Base-by-base conservation (phyloP, 1,140 invertebrate species). In the Meteorus sp. region DNA sequence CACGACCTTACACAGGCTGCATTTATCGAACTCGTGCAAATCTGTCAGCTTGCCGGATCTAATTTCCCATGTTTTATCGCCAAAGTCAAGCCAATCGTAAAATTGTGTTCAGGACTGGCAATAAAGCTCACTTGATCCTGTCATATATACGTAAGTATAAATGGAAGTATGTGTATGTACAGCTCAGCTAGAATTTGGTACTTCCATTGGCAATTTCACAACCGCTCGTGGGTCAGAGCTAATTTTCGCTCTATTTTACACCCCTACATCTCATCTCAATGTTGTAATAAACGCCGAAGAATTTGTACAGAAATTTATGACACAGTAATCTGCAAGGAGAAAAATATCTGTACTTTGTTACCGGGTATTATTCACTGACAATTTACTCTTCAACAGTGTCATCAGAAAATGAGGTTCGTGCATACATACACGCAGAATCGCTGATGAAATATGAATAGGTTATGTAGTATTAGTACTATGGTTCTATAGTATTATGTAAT, bases 31-130 rank as follows among this genome's bases (percentile, higher is more conserved):
- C 2, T 39, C 37, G 43, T 45, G 44, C 51, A 20, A 35, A n/a
- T 35, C 19, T 37, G 51, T 0, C 52, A 61, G 63, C 63, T 63
- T 62, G 54, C 59, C 56, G 37, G 60, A 29, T 65, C 72, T 73
- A 75, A 74, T 75, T 74, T 67, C 65, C 63, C 59, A 60, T 67
- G 72, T 72, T 75, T 72, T 70, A 71, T 70, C 67, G 67, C 68
- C 68, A 64, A 59, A 53, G 67, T 25, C 6, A 31, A 11, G 62
- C 66, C 61, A 67, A 65, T 58, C 68, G 63, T 75, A 75, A 75
- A 74, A 68, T 67, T 60, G n/a, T n/a, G n/a, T 45, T 31, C 23
- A 54, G 64, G 64, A 64, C 66, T 64, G 63, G 62, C 64, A 59
- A 67, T 77, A 74, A 77, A 77, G 73, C 65, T n/a, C n/a, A 59